A percentile compares a stretch with the other conserved stretches of the same genome.
phyloP scores from a whole-genome alignment of 2,113 vertebrate genomes.

The Colistium nudipinnis region DNA sequence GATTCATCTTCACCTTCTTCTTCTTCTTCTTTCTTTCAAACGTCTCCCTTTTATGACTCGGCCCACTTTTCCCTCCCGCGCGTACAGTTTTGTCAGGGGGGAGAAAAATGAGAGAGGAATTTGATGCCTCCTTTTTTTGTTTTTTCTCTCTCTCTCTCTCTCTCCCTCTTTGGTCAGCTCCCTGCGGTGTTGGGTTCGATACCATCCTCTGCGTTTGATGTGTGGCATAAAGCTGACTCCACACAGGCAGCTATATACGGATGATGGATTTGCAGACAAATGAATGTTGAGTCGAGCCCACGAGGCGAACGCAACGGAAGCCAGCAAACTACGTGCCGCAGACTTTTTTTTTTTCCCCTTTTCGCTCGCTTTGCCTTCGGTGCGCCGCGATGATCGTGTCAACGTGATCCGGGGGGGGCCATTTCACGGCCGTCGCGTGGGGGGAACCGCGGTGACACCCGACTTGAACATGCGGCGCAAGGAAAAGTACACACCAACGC shows the following conservation, averaged over 20 bases:
- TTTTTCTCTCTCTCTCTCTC: too few species aligned
- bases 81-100: conserved; percentile 51
- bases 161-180: conserved; percentile 57
- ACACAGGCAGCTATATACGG: conserved; percentile 50
- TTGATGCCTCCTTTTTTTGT: conserved; percentile 38
- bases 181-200: conserved; percentile 57
- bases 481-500: too few species aligned
- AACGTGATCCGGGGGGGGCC: conserved; percentile 38
- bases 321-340: conserved; percentile 47
- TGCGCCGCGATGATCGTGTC: conserved; percentile 44
- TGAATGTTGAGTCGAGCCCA: conserved; percentile 60
- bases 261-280: conserved; percentile 69
- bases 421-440: conserved; percentile 45
- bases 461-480: conserved; percentile 9
- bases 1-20: conserved; percentile 48
- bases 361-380: conserved; percentile 45
- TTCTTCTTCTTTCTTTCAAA: conserved; percentile 28
- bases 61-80: conserved; percentile 38
- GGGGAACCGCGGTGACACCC: conserved; percentile 24
- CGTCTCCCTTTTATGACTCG: conserved; percentile 30
- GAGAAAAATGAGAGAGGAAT: conserved; percentile 64
- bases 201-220: conserved; percentile 56
- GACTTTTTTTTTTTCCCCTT: conserved; percentile 32
- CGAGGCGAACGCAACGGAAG: conserved; percentile 44
- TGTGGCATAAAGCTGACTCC: conserved; percentile 63